Evolutionary conservation across 2,113 vertebrate species (phyloP).

Genomic region (Camelus dromedarius): DNA sequence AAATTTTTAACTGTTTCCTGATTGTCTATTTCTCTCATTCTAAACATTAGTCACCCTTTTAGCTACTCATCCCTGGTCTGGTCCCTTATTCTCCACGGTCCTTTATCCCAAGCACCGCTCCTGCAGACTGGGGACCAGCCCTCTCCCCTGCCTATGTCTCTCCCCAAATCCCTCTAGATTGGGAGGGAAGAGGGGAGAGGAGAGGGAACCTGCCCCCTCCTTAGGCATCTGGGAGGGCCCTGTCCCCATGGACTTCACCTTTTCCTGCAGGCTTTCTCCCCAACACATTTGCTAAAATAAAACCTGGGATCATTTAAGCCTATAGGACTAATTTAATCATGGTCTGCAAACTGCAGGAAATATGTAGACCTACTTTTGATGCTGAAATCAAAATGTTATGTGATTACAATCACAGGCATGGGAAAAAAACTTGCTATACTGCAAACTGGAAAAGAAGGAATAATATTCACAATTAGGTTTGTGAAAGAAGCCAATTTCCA

Average conservation of each 20-base stretch:
- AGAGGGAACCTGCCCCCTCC: conserved; percentile 62
- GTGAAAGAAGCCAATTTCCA: background rate
- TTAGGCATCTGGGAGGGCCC: conserved; percentile 76
- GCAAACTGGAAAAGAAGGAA: background rate
- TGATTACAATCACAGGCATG: background rate
- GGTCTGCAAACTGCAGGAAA: background rate
- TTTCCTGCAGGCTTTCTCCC: conserved; percentile 77
- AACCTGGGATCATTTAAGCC: conserved; percentile 51
- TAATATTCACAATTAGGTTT: background rate
- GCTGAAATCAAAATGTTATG: background rate
- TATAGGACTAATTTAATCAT: background rate
- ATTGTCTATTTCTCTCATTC: background rate
- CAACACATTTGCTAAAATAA: conserved; percentile 84
- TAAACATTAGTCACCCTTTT: background rate
- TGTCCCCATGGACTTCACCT: conserved; percentile 71
- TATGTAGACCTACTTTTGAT: background rate
- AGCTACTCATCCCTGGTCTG: conserved; percentile 27
- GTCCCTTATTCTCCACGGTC: conserved; percentile 20
- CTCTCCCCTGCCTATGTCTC: conserved; percentile 68
- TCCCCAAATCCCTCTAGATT: conserved; percentile 38
- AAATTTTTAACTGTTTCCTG: background rate
- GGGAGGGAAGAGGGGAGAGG: conserved; percentile 50
- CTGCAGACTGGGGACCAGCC: conserved; percentile 75
- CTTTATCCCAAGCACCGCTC: conserved; percentile 59
- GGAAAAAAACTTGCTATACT: background rate